A percentile compares a stretch with the other conserved stretches of the same genome.
Evolutionary conservation across 2,113 vertebrate species (phyloP).

Genomic region (Dromas ardeola): DNA sequence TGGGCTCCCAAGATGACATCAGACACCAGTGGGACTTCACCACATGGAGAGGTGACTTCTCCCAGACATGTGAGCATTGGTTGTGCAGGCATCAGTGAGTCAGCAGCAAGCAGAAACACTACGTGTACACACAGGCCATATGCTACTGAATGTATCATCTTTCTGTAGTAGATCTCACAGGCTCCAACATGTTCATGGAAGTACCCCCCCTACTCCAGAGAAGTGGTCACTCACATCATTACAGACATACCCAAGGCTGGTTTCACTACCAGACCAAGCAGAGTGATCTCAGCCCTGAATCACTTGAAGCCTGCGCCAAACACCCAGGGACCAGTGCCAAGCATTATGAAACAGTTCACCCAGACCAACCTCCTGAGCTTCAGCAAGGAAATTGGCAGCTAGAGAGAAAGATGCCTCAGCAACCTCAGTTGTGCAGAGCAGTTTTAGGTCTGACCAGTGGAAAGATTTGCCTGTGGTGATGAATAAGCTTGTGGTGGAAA

Average conservation of each 20-base stretch:
- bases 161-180: not conserved
- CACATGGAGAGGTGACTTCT: not conserved
- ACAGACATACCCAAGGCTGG: accelerated
- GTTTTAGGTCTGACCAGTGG: not conserved
- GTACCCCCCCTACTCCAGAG: accelerated
- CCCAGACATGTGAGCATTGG: accelerated
- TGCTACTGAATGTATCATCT: not conserved
- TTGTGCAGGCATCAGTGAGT: not conserved
- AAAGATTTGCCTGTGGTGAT: not conserved
- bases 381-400: not conserved
- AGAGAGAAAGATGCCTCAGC: not conserved
- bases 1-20: not conserved
- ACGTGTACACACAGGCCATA: not conserved
- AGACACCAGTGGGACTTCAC: not conserved
- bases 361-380: not conserved
- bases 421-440: not conserved
- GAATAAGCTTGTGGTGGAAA: not conserved
- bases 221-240: not conserved
- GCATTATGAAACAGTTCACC: accelerated
- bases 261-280: not conserved
- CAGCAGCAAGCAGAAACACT: not conserved
- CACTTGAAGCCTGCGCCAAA: accelerated
- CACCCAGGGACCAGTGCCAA: not conserved
- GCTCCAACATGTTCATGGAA: not conserved
- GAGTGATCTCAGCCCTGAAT: not conserved